A percentile compares a stretch with the other conserved stretches of the same genome.
Evolutionary conservation across 2,888 invertebrate genomes (phyloP).

Genomic region (Odontomyia ornata): DNA sequence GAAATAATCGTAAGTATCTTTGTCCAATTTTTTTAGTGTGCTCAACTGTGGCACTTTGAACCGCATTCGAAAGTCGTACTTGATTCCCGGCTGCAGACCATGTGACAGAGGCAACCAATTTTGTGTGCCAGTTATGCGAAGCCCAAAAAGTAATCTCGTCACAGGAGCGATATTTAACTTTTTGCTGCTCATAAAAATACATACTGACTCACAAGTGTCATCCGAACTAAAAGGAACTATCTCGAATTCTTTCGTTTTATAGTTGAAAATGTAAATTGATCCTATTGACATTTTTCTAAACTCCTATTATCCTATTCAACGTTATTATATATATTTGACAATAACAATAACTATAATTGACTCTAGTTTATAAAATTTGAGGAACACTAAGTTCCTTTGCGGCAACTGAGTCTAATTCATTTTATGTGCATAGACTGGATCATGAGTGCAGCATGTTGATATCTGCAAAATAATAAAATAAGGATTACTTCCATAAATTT

Average conservation of each 20-base stretch:
- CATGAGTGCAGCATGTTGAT: too few relatives aligned
- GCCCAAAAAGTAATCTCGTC: conserved; percentile 79
- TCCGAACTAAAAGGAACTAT: conserved; percentile 55
- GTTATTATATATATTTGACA: not conserved
- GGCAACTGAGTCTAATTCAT: conserved; percentile 17
- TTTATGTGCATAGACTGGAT: not conserved
- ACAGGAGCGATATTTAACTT: conserved; percentile 78
- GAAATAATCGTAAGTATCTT: conserved; percentile 82
- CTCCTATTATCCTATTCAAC: not conserved
- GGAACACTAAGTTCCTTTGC: conserved; percentile 24
- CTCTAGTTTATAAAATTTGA: not conserved
- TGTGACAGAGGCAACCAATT: conserved; percentile 77
- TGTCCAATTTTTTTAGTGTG: conserved; percentile 67
- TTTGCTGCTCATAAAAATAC: conserved; percentile 73
- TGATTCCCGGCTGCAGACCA: conserved; percentile 65
- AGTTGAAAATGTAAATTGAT: conserved; percentile 57
- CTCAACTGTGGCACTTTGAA: conserved; percentile 71
- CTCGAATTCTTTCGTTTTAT: conserved; percentile 54
- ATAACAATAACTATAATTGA: conserved; percentile 21
- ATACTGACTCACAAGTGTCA: conserved; percentile 73
- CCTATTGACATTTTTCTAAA: conserved; percentile 33
- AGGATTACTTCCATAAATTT: too few relatives aligned
- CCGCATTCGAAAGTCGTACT: conserved; percentile 80
- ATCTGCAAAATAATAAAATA: conserved; percentile 2
- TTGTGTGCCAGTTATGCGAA: conserved; percentile 72